Conservation (phyloP, 2,888 invertebrate genomes). For the Hedychridium roseum region DNA sequence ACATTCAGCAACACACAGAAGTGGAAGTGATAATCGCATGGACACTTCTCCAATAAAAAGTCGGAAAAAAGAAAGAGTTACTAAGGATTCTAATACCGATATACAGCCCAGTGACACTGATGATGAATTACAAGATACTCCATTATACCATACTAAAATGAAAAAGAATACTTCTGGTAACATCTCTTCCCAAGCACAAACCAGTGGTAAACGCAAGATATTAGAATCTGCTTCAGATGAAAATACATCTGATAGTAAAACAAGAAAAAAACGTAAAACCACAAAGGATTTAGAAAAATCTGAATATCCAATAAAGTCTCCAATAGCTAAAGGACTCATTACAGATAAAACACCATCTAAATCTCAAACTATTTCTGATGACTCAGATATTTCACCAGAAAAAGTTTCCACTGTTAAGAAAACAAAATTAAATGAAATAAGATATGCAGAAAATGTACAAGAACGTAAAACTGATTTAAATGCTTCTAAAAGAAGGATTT, state of each 20-base stretch:
- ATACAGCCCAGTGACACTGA: no score
- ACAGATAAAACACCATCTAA: neutral
- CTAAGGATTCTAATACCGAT: no score
- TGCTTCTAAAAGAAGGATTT: neutral
- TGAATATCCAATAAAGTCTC: neutral
- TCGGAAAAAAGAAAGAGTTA: no score
- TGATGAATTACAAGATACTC: no score
- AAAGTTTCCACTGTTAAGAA: neutral
- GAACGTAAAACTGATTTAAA: neutral
- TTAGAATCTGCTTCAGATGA: no score
- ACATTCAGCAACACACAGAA: no score
- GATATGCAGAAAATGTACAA: neutral
- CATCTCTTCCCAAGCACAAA: neutral
- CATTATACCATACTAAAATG: neutral
- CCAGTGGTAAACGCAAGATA: no score
- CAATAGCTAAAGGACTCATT: neutral
- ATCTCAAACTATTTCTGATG: neutral
- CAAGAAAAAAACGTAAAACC: neutral
- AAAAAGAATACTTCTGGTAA: neutral
- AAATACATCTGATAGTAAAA: neutral
- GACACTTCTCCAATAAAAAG: no score
- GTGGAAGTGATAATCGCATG: no score
- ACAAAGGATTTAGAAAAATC: neutral
- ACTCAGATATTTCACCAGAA: conserved; percentile 2
- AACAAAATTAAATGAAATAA: neutral